A percentile compares a stretch with the other conserved stretches of the same genome.
phyloP scores from a whole-genome alignment of 2,113 vertebrate genomes.

The Pandion haliaetus region DNA sequence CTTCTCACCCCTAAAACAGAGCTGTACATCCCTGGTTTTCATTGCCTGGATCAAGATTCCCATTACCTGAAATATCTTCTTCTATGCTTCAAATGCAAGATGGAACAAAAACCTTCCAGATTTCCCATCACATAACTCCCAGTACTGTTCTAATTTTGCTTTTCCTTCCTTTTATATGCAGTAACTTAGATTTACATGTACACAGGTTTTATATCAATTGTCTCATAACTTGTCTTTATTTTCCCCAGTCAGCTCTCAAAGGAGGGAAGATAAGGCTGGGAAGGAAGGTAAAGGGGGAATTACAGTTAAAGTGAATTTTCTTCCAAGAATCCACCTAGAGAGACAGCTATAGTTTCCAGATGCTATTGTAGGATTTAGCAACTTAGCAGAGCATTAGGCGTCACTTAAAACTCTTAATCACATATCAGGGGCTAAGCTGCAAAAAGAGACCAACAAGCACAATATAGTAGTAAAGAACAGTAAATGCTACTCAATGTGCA shows the following conservation, averaged over 20 bases:
- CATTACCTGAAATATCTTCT: not conserved
- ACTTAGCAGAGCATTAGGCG: constrained; percentile 23
- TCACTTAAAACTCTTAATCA: constrained; percentile 37
- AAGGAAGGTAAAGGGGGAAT: not conserved
- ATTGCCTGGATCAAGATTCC: not conserved
- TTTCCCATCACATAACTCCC: not conserved
- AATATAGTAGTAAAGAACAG: not conserved
- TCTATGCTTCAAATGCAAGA: not conserved
- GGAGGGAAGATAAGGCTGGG: not conserved
- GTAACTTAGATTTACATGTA: not conserved
- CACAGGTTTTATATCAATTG: not conserved
- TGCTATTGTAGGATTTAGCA: constrained; percentile 1
- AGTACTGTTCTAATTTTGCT: not conserved
- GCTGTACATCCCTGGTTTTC: not conserved
- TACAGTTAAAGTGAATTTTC: not conserved
- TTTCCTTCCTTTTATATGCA: constrained; percentile 14
- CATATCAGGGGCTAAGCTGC: not conserved
- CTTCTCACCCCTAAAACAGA: not conserved
- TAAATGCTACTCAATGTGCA: not conserved
- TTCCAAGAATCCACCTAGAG: constrained; percentile 16
- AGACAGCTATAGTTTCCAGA: constrained; percentile 15
- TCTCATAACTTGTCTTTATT: constrained; percentile 20
- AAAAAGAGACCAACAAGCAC: not conserved
- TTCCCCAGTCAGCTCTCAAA: constrained; percentile 5
- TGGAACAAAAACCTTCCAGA: not conserved